Evolutionary conservation across 1,140 invertebrate species (phyloP), one percentile per base, ranked within the genome.

Genomic region (Aphaenogaster floridana): DNA sequence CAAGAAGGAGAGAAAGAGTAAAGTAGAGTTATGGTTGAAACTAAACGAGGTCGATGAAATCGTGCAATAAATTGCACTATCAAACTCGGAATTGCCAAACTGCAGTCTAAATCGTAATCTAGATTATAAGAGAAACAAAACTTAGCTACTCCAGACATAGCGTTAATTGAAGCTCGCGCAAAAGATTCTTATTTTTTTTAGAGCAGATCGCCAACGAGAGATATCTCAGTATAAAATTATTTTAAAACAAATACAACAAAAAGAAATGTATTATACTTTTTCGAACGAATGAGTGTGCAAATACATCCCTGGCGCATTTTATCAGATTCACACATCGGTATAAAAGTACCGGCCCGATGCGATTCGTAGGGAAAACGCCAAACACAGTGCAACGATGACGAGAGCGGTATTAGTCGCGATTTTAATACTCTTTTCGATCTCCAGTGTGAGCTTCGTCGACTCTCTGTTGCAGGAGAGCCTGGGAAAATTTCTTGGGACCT

Each of bases 401-500:
- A 86, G 80, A 80, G 52, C 36, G 48, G 45, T 50, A 15, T 28
- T 54, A n/a, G 17, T 80, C 48, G 64, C 28, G 69, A 39, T 79
- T 76, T 52, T 80, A 42, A 52, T 81, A 80, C 64, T 87, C 5
- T 64, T 88, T 28, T 21, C 42, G 50, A 54, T 88, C 50, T 76
- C 68, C n/a, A 71, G 42, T 54, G 79, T 83, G 21, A 77, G 57
- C 9, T 21, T 71, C 6, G 78, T 78, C 61, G 74, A 91, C 6
- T 74, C 91, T 21, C 17, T 92, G 54, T 61, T 92, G 15, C 81
- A 90, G 9, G 91, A 93, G 0, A 72, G 86, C 8, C 66, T 93
- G 13, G 86, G 89, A 15, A 93, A 89, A 81, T 74, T 93, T 48
- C 71, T 93, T 15, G 89, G 91, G n/a, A 74, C 86, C 0, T 45